Evolutionary conservation across 2,888 invertebrate genomes (phyloP), one percentile per base, ranked within the genome.

Genomic region (Drosophila neotestacea): DNA sequence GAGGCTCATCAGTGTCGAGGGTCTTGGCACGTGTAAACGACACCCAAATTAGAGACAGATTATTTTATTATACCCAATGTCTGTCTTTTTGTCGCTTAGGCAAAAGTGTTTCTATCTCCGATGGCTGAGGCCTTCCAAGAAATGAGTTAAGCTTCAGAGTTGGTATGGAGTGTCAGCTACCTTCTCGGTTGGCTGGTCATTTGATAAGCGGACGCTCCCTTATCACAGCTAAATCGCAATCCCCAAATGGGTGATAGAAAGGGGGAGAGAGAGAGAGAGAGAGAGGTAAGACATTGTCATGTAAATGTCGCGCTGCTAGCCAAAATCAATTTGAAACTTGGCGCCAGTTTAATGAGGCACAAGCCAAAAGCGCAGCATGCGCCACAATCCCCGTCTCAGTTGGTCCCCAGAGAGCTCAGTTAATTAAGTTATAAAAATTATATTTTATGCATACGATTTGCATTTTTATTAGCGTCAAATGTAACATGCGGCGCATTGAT

Each of bases 31-130:
- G 85, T 81, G 91, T 86, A 90, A 91, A 79, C 79, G 90, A 91
- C 87, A 87, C 89, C 89, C 90, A 90, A 90, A 90, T 90, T 91
- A 90, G 86, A 81, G 82, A 77, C 70, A 85, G 85, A 91, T 91
- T 89, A 91, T 91, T 90, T 91, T 85, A 91, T 90, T 90, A 82
- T 54, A 70, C 73, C 63, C n/a, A 66, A 65, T 66, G 73, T 71
- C 73, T 67, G 66, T 44, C 55, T 9, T 48, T 28, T 4, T 27
- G 41, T 39, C 62, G n/a, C 47, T 28, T 27, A 36, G 46, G 38
- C 39, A 63, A 63, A 64, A 44, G 51, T 52, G 50, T 60, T 52
- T 46, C 67, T 66, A 78, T 62, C 70, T 54, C 73, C 64, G 73
- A 81, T 83, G 77, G 44, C 55, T 34, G 36, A 22, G 51, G 51